phyloP scores from a whole-genome alignment of 2,888 invertebrate genomes.

The Drosophila acutilabella region DNA sequence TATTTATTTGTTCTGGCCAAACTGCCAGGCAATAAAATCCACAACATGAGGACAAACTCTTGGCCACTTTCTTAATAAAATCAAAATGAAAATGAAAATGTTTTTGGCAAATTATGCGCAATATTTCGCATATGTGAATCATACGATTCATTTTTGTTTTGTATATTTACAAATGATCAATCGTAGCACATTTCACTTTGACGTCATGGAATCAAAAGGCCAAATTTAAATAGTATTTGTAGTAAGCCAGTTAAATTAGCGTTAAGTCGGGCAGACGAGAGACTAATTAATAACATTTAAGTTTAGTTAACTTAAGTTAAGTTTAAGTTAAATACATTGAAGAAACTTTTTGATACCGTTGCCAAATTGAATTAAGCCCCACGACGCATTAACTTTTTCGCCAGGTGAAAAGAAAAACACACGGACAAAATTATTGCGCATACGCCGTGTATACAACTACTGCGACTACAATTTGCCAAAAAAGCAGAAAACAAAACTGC shows the following conservation, averaged over 20 bases:
- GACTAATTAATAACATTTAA: slow-evolving; percentile 70
- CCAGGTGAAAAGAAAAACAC: slow-evolving; percentile 30
- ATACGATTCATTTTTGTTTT: slow-evolving; percentile 10
- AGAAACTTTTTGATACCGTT: slow-evolving; percentile 25
- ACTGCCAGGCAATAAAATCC: slow-evolving; percentile 40
- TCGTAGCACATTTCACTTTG: slow-evolving; percentile 37
- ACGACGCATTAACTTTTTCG: slow-evolving; percentile 49
- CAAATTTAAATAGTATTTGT: slow-evolving; percentile 25
- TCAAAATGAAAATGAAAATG: background rate
- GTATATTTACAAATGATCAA: slow-evolving; percentile 66
- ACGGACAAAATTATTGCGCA: slow-evolving; percentile 50
- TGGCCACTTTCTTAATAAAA: slow-evolving; percentile 34
- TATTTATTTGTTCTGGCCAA: slow-evolving; percentile 17
- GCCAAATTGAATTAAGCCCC: slow-evolving; percentile 43
- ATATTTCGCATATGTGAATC: slow-evolving; percentile 33
- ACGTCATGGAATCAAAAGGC: slow-evolving; percentile 38
- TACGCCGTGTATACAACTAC: slow-evolving; percentile 50
- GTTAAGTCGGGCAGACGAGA: slow-evolving; percentile 22
- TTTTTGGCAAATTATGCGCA: slow-evolving; percentile 28
- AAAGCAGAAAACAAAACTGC: background rate
- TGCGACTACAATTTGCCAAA: slow-evolving; percentile 10
- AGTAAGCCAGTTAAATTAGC: slow-evolving; percentile 37
- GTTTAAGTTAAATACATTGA: slow-evolving; percentile 38
- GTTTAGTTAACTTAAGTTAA: slow-evolving; percentile 42
- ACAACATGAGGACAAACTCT: slow-evolving; percentile 33